Evolutionary conservation across 2,113 vertebrate genomes (phyloP), one percentile per base, ranked within the genome.

Genomic region (Peromyscus polionotus): DNA sequence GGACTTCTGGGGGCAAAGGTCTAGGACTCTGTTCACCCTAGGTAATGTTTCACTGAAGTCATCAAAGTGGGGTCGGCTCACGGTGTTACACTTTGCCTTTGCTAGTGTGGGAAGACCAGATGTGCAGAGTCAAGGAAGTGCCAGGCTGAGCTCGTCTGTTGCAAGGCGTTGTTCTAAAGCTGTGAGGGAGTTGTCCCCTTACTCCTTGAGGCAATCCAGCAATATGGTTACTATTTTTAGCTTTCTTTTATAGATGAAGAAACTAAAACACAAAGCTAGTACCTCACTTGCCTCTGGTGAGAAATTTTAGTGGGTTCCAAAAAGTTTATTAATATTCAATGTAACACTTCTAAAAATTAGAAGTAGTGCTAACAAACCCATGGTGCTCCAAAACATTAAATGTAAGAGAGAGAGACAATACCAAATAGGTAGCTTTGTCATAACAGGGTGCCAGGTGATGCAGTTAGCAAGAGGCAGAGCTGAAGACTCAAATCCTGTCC

Each of bases 351-450:
- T 36, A 31, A 81, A 90, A 92, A 57, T 79, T 4, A 88, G 81
- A 96, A 72, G 79, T 45, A 91, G n/a, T 67, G 59, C 42, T 81
- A 91, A 90, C 89, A 90, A 70, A 51, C 73, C 94, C 28, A 65
- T 14, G 28, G 84, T 13, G 45, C 51, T 48, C 59, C 76, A 54
- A 54, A 86, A 65, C 85, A 57, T 65, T 70, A 59, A 59, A 39
- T 31, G 75, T 17, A 13, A 86, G 73, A 59, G 48, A 72, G 36
- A 67, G 45, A 45, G 12, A 48, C 42, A 42, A 87, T 20, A n/a
- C 54, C 54, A 63, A 54, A 36, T 11, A 63, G 79, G 54, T 2
- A 84, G 39, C 79, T 57, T 75, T 16, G 36, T 73, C 72, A 8
- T 5, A 72, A 17, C 31, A 70, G 77, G 73, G 76, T 91, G 24